phyloP scores from a whole-genome alignment of 2,113 vertebrate genomes.

The Columbina picui region DNA sequence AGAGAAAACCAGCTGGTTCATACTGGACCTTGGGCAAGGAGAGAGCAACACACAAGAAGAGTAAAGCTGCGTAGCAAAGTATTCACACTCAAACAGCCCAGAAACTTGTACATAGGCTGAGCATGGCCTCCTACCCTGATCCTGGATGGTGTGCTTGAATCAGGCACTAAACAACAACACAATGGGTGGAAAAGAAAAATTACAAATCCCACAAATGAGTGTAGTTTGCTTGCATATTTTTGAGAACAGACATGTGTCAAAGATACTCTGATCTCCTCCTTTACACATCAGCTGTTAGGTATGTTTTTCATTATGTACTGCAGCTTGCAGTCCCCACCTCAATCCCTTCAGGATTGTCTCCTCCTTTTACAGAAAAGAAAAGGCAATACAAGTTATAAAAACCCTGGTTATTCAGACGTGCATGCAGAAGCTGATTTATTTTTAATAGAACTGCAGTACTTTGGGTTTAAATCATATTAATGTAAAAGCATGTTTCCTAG shows the following conservation, averaged over 20 bases:
- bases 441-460: conserved; percentile 54
- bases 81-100: too few species aligned
- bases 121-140: fast-evolving
- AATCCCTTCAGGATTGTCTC: neutral
- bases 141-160: neutral
- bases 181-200: neutral
- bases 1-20: neutral
- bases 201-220: neutral
- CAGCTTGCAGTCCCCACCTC: neutral
- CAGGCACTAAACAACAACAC: neutral
- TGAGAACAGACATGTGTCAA: neutral
- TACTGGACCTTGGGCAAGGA: neutral
- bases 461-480: conserved; percentile 68
- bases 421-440: conserved; percentile 48
- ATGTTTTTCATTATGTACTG: neutral
- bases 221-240: neutral
- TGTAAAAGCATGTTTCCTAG: conserved; percentile 63
- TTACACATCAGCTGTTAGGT: neutral
- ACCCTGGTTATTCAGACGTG: conserved; percentile 15
- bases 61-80: neutral
- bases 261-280: neutral
- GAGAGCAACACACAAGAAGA: neutral
- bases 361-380: conserved; percentile 24
- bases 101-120: fast-evolving
- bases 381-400: conserved; percentile 9